Percentiles rank a stretch among this genome's conserved stretches.
Conservation (phyloP, 2,797 vertebrate genomes). For the Mormyrops attenuatus region DNA sequence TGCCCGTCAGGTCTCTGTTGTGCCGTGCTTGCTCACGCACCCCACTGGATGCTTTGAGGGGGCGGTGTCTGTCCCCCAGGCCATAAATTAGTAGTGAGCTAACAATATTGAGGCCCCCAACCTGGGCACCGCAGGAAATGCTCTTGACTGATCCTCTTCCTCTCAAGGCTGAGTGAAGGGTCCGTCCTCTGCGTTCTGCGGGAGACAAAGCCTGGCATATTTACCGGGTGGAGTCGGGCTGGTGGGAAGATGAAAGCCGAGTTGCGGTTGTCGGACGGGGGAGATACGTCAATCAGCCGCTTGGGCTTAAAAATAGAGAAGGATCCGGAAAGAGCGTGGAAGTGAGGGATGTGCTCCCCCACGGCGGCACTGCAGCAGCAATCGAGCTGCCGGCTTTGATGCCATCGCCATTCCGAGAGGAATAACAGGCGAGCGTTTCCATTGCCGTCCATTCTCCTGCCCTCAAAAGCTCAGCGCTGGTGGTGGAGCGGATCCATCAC, state of each 20-base stretch:
- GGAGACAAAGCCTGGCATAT: background rate
- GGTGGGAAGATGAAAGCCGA: slow-evolving; percentile 33
- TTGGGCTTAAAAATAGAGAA: slow-evolving; percentile 21
- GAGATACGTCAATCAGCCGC: slow-evolving; percentile 27
- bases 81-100: slow-evolving; percentile 41
- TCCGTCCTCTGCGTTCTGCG: slow-evolving; percentile 15
- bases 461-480: slow-evolving; percentile 14
- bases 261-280: slow-evolving; percentile 25
- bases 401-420: background rate
- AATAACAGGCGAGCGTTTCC: slow-evolving; percentile 23
- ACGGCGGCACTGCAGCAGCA: background rate
- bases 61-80: slow-evolving; percentile 41
- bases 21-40: slow-evolving; percentile 28
- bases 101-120: slow-evolving; percentile 23
- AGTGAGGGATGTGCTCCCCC: slow-evolving; percentile 13
- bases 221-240: slow-evolving; percentile 24
- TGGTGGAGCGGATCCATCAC: slow-evolving; percentile 23
- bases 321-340: background rate
- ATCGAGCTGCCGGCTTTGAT: background rate
- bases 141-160: slow-evolving; percentile 31
- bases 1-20: slow-evolving; percentile 33
- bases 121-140: slow-evolving; percentile 30
- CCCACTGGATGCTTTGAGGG: slow-evolving; percentile 15
- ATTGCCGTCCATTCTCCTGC: slow-evolving; percentile 21
- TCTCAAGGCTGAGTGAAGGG: slow-evolving; percentile 27